phyloP scores from a whole-genome alignment of 2,797 vertebrate genomes.

The Tauraco hartlaubi region DNA sequence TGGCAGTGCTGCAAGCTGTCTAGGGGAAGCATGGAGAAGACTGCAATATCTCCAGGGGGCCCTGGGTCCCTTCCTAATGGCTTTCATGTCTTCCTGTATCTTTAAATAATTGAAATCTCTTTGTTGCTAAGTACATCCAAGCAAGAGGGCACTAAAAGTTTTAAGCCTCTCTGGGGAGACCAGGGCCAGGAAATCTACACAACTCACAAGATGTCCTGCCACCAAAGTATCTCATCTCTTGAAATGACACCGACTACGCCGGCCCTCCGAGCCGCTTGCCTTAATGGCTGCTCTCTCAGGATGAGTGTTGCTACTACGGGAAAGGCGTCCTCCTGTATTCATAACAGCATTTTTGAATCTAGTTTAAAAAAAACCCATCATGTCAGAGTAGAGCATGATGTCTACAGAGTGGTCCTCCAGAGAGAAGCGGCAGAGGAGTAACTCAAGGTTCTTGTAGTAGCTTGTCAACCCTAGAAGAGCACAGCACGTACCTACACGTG shows the following conservation, averaged over 20 bases:
- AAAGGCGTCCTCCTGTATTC: neutral
- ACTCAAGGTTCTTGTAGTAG: neutral
- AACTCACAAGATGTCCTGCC: slow-evolving; percentile 32
- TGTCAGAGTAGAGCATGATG: neutral
- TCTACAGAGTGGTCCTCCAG: neutral
- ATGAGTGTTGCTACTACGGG: neutral
- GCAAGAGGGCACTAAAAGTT: slow-evolving; percentile 30
- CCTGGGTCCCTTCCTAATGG: slow-evolving; percentile 28
- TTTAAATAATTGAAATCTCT: slow-evolving; percentile 66
- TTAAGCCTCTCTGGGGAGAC: slow-evolving; percentile 31
- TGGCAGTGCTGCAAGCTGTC: neutral
- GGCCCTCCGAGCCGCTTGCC: neutral
- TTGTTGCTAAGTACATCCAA: slow-evolving; percentile 43
- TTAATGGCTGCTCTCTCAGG: neutral
- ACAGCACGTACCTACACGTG: fast-evolving
- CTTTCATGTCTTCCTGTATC: slow-evolving; percentile 17
- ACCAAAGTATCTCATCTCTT: slow-evolving; percentile 3
- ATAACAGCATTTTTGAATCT: neutral
- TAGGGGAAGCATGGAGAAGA: neutral
- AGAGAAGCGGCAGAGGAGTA: neutral
- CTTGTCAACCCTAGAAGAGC: neutral
- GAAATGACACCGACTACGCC: neutral
- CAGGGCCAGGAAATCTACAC: slow-evolving; percentile 11
- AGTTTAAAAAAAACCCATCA: neutral
- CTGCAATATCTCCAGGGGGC: neutral